phyloP scores from a whole-genome alignment of 2,888 invertebrate genomes.

The Leptopilina drosophilae region DNA sequence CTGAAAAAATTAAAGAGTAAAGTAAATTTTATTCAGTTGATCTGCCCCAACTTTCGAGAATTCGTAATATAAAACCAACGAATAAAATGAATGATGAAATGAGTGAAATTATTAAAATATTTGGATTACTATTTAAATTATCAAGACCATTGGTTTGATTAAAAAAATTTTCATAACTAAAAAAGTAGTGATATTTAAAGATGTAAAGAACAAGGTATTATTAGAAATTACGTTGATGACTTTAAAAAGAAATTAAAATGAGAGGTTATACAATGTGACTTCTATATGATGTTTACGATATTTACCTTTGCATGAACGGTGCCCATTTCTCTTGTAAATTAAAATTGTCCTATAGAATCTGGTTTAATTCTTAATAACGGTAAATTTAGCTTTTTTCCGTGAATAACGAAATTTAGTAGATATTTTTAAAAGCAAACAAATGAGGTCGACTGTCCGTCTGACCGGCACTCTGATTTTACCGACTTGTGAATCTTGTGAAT shows the following conservation, averaged over 20 bases:
- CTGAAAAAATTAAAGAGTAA: neutral
- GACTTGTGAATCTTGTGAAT: neutral
- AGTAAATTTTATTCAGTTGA: neutral
- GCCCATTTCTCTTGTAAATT: slow-evolving; percentile 70
- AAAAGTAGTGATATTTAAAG: neutral
- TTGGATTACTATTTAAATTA: too few relatives aligned
- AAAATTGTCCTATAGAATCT: neutral
- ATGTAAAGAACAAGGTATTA: slow-evolving; percentile 47
- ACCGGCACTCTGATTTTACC: neutral
- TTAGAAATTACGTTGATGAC: slow-evolving; percentile 58
- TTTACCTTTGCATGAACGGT: slow-evolving; percentile 76
- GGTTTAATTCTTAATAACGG: neutral
- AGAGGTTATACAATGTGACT: slow-evolving; percentile 54
- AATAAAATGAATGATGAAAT: neutral
- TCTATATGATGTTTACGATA: neutral
- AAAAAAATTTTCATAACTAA: too few relatives aligned
- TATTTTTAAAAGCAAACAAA: slow-evolving; percentile 22
- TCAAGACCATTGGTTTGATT: too few relatives aligned
- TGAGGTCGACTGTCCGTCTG: slow-evolving; percentile 18
- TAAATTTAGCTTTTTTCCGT: slow-evolving; percentile 2
- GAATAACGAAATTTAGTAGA: slow-evolving; percentile 5
- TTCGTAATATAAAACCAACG: too few relatives aligned
- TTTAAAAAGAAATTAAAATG: neutral
- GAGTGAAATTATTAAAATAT: too few relatives aligned
- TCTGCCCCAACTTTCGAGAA: too few relatives aligned